These are phyloP conservation scores for Leptogaster cylindrica DNA, from an alignment of 2,888 invertebrate genomes.

Conservation along the genomic window DNA sequence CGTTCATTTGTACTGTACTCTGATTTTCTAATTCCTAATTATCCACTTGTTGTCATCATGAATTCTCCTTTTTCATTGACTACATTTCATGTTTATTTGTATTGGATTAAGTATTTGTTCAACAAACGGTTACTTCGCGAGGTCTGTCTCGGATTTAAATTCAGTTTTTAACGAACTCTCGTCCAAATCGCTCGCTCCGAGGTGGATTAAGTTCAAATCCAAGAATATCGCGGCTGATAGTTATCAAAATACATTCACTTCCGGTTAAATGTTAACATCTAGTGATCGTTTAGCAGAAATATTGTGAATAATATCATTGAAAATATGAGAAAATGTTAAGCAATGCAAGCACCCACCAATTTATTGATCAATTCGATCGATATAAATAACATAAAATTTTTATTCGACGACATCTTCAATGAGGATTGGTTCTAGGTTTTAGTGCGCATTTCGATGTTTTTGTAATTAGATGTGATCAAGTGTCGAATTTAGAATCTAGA, in stretches of 20 bases:
- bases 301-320: no score
- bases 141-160: conserved; percentile 24
- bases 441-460: conserved; percentile 6
- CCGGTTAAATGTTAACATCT: conserved; percentile 9
- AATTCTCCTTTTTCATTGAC: conserved; percentile 20
- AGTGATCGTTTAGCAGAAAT: conserved; percentile 2
- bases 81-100: conserved; percentile 1
- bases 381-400: conserved; percentile 20
- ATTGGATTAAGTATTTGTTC: conserved; percentile 20
- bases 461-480: conserved; percentile 36
- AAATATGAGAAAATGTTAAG: conserved; percentile 1
- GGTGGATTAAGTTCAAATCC: conserved; percentile 21
- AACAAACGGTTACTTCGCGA: background rate
- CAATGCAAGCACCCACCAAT: background rate
- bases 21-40: background rate
- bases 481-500: conserved; percentile 44
- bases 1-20: no score
- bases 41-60: background rate
- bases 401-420: conserved; percentile 17
- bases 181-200: conserved; percentile 43
- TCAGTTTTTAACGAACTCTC: conserved; percentile 47
- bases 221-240: conserved; percentile 7
- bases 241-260: conserved; percentile 7
- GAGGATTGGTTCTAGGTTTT: background rate
- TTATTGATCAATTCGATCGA: conserved; percentile 20